Conservation (phyloP, 1,140 invertebrate genomes). For the Oncopodura yosiiana region DNA sequence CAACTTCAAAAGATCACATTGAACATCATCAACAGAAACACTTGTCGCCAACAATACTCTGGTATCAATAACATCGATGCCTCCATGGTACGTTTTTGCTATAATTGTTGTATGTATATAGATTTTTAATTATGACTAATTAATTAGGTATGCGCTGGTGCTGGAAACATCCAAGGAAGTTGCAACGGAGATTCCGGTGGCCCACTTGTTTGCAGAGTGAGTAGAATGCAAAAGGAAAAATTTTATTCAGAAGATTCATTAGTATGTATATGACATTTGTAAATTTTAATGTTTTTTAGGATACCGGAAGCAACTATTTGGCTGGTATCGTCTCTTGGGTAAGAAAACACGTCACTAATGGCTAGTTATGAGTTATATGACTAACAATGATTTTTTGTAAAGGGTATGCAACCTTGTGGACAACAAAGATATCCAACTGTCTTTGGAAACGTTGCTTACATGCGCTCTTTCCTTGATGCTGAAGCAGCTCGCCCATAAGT, state of each 20-base stretch:
- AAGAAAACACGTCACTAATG: too few relatives aligned
- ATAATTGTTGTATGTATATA: background rate
- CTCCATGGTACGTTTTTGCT: background rate
- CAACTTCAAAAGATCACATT: background rate
- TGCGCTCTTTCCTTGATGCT: slow-evolving; percentile 7
- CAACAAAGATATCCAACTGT: background rate
- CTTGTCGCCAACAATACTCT: background rate
- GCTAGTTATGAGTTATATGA: too few relatives aligned
- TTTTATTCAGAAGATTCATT: too few relatives aligned
- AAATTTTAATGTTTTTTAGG: too few relatives aligned
- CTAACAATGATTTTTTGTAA: too few relatives aligned
- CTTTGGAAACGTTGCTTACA: slow-evolving; percentile 4
- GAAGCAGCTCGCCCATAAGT: slow-evolving; percentile 18
- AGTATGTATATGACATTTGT: too few relatives aligned
- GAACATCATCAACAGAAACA: slow-evolving; percentile 10
- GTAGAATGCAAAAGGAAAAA: background rate
- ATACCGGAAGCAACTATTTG: too few relatives aligned
- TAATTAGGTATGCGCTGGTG: slow-evolving; percentile 9
- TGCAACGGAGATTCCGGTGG: slow-evolving; percentile 17
- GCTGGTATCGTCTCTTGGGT: slow-evolving; percentile 11
- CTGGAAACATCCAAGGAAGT: background rate
- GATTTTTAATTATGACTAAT: background rate
- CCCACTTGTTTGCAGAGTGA: slow-evolving; percentile 9
- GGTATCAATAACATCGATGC: background rate
- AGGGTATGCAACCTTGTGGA: slow-evolving; percentile 12